Conservation (phyloP, 2,888 invertebrate genomes). For the Ecliptopera silaceata region DNA sequence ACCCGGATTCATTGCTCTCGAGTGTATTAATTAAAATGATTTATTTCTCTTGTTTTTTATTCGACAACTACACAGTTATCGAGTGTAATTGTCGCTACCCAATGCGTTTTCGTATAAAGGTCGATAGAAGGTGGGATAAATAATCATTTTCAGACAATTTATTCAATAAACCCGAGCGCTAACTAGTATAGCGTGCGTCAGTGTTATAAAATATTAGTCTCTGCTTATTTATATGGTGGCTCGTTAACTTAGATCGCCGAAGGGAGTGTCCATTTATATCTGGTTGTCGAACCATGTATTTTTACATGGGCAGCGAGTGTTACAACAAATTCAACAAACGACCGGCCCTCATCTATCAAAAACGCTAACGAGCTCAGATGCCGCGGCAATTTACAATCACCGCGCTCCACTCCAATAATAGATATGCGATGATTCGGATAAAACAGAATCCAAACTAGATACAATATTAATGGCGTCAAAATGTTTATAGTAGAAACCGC, state of each 20-base stretch:
- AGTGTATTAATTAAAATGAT: slow-evolving; percentile 31
- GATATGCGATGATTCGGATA: slow-evolving; percentile 66
- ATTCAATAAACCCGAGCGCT: slow-evolving; percentile 46
- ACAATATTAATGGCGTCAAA: slow-evolving; percentile 28
- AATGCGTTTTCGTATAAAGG: slow-evolving; percentile 21
- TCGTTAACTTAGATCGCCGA: slow-evolving; percentile 80
- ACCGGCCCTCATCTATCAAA: slow-evolving; percentile 81
- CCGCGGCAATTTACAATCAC: slow-evolving; percentile 76
- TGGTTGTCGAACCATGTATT: slow-evolving; percentile 77
- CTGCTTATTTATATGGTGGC: slow-evolving; percentile 77
- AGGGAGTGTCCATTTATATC: slow-evolving; percentile 79
- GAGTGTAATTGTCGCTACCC: slow-evolving; percentile 2
- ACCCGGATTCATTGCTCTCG: too few species aligned
- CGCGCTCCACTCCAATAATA: slow-evolving; percentile 65
- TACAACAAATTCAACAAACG: slow-evolving; percentile 80
- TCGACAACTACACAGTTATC: slow-evolving; percentile 9
- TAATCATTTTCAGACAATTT: slow-evolving; percentile 43
- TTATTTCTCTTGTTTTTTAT: slow-evolving; percentile 34
- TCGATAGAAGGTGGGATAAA: slow-evolving; percentile 30
- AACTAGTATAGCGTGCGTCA: slow-evolving; percentile 56
- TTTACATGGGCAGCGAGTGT: slow-evolving; percentile 73
- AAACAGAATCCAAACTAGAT: slow-evolving; percentile 46
- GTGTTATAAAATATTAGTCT: slow-evolving; percentile 70
- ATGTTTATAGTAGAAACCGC: slow-evolving; percentile 26
- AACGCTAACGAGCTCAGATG: slow-evolving; percentile 79